Conservation (phyloP, 2,113 vertebrate species). For the Macaca mulatta region DNA sequence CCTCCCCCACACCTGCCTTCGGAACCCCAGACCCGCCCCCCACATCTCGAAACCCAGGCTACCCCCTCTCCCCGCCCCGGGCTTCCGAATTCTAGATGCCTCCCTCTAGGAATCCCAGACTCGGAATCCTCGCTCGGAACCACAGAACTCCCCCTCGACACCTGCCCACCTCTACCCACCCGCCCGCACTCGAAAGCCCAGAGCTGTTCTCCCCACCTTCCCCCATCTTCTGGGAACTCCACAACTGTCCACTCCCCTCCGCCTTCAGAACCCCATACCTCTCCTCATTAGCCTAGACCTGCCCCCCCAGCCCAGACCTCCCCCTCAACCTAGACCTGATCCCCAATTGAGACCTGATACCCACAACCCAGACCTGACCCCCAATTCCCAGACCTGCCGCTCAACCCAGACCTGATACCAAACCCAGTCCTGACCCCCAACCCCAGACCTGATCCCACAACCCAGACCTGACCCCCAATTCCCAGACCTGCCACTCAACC, state of each 20-base stretch:
- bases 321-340: background rate
- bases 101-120: background rate
- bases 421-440: no score
- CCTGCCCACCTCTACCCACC: no score
- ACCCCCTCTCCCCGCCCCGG: no score
- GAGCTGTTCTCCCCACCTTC: background rate
- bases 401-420: background rate
- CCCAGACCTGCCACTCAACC: background rate
- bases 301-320: background rate
- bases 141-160: no score
- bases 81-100: background rate
- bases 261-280: background rate
- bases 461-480: no score
- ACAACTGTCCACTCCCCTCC: background rate
- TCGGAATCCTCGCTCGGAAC: background rate
- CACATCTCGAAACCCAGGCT: background rate
- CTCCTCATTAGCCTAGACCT: background rate
- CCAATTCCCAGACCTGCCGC: background rate
- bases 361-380: background rate
- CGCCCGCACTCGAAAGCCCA: accelerated
- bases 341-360: background rate
- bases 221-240: background rate
- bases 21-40: background rate
- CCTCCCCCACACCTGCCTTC: background rate
- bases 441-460: background rate